Evolutionary conservation across 2,797 vertebrate species (phyloP), one percentile per base, ranked within the genome.

Genomic region (Rhodeus uyekii): DNA sequence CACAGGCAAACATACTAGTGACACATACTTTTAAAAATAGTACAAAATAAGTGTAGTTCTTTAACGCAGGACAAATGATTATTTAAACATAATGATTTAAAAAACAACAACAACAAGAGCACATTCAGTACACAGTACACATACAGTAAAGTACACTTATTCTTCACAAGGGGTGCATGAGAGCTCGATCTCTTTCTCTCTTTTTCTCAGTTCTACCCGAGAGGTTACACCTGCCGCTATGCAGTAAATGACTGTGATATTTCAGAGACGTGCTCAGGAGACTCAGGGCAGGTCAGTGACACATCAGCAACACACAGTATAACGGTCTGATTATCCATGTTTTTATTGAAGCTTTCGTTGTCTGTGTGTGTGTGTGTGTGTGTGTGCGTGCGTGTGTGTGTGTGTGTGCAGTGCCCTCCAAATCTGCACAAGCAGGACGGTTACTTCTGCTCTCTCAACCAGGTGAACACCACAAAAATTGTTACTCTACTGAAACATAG

Each of bases 341-440:
- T 29, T 42, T 61, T 29, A 44, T 3, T 60, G 1, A 76, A 14
- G 8, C 1, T 16, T 24, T 74, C 39, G 50, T 29, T 42, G 9
- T 38, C 44, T 46, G 39, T 8, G 44, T 75, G 39, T 46, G 63
- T 19, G 69, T 86, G 69, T 88, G 50, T n/a, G n/a, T n/a, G n/a
- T 42, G 9, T 38, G 39, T 46, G 39, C 7, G 44, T 75, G 39
- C 42, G 9, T 38, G 39, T 46, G 39, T 8, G 44, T 75, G 39
- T 46, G 63, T 19, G 69, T 86, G 69, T 88, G 50, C 94, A 99
- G 98, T 99, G 98, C 83, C 98, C 98, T 72, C 96, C 96, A 29
- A 99, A 99, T 90, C 97, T 99, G 88, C 97, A 98, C 90, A 99
- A 99, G 90, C 98, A 99, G 90, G 97, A 99, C 80, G 98, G 97